Percentiles rank a stretch among this genome's conserved stretches.
phyloP scores from a whole-genome alignment of 1,140 invertebrate genomes.

The Argopecten irradians region DNA sequence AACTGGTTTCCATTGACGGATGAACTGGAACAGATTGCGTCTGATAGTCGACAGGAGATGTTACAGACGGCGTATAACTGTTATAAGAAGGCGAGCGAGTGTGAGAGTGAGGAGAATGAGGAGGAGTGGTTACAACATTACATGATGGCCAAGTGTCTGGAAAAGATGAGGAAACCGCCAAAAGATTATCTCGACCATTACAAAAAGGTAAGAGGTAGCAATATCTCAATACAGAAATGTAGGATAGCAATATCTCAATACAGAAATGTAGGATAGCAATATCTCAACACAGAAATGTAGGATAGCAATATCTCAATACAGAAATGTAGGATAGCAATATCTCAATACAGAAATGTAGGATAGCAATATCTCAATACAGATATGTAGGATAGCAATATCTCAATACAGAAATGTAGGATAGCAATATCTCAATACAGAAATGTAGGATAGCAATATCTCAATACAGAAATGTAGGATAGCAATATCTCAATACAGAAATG shows the following conservation, averaged over 20 bases:
- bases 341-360: too few species aligned
- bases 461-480: too few species aligned
- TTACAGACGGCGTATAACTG: conserved; percentile 85
- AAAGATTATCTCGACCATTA: conserved; percentile 88
- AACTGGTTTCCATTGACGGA: conserved; percentile 66
- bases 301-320: not conserved
- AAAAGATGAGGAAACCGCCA: conserved; percentile 82
- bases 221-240: not conserved
- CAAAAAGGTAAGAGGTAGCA: conserved; percentile 79
- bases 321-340: too few species aligned
- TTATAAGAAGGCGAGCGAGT: conserved; percentile 84
- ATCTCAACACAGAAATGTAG: too few species aligned
- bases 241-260: too few species aligned
- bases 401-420: conserved; percentile 84
- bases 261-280: too few species aligned
- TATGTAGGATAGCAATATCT: too few species aligned
- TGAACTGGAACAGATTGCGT: conserved; percentile 85
- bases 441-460: not conserved
- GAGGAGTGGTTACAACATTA: conserved; percentile 92
- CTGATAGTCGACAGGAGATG: conserved; percentile 87
- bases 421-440: not conserved
- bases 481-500: conserved; percentile 89
- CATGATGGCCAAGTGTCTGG: conserved; percentile 91
- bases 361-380: not conserved
- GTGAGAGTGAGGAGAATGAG: conserved; percentile 77